phyloP scores from a whole-genome alignment of 2,888 invertebrate species.

The Diabrotica balteata region DNA sequence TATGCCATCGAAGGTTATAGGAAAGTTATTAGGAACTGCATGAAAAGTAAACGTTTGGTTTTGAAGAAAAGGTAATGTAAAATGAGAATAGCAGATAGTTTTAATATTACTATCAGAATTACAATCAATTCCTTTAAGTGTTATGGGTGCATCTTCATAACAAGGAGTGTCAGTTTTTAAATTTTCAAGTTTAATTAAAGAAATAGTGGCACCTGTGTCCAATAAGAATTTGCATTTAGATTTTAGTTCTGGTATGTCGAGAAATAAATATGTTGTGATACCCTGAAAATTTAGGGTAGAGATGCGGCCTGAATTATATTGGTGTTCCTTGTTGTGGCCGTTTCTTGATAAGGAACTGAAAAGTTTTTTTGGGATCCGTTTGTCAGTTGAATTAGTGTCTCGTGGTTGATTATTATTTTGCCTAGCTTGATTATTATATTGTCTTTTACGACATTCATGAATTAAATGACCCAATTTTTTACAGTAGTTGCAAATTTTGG shows the following conservation, averaged over 20 bases:
- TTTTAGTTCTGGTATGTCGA: no score
- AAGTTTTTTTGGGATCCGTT: conserved; percentile 12
- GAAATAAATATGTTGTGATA: no score
- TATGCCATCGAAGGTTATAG: conserved; percentile 38
- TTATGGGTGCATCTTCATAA: no score
- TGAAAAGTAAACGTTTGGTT: no score
- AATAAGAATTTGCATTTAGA: no score
- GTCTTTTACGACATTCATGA: conserved; percentile 35
- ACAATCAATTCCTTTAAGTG: no score
- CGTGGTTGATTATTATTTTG: conserved; percentile 3
- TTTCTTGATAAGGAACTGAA: conserved; percentile 12
- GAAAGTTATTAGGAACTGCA: conserved; percentile 1
- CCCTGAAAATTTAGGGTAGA: conserved; percentile 25
- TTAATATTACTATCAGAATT: no score
- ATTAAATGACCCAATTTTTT: conserved; percentile 37
- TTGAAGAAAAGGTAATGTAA: no score
- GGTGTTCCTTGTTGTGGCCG: conserved; percentile 23
- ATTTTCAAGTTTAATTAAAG: no score
- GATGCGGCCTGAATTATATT: conserved; percentile 23
- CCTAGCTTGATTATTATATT: conserved; percentile 32
- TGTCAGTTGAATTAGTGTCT: neutral
- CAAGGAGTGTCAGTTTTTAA: no score
- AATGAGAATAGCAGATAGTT: no score
- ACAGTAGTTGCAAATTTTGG: conserved; percentile 34
- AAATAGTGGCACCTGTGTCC: no score